Evolutionary conservation across 2,888 invertebrate genomes (phyloP).

Genomic region (Alitta virens): DNA sequence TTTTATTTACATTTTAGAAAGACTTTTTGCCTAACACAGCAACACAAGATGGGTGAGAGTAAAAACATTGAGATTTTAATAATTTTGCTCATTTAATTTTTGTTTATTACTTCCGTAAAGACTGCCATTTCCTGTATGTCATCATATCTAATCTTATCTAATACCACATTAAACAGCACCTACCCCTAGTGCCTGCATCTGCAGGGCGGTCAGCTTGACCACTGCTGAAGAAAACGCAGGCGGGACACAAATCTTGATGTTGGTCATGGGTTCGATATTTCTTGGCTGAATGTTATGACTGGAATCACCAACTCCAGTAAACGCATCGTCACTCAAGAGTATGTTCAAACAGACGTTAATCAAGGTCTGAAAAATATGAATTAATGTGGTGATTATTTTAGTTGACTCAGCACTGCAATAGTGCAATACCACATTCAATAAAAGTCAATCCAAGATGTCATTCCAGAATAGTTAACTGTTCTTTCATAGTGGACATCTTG

Average conservation of each 20-base stretch:
- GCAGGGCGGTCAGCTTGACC: conserved; percentile 88
- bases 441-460: too few relatives aligned
- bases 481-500: not conserved
- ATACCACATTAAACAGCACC: conserved; percentile 38
- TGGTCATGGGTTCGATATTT: conserved; percentile 42
- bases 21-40: too few relatives aligned
- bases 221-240: conserved; percentile 94
- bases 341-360: conserved; percentile 59
- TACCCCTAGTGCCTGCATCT: conserved; percentile 90
- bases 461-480: not conserved
- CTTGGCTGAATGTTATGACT: conserved; percentile 41
- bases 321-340: conserved; percentile 71
- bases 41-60: too few relatives aligned
- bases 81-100: too few relatives aligned
- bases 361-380: conserved; percentile 62
- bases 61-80: too few relatives aligned
- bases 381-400: too few relatives aligned
- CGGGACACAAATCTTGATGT: conserved; percentile 66
- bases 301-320: conserved; percentile 47
- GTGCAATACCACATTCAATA: too few relatives aligned
- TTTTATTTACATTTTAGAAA: too few relatives aligned
- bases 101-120: too few relatives aligned
- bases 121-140: too few relatives aligned
- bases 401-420: too few relatives aligned
- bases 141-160: too few relatives aligned